Conservation (phyloP, 1,140 invertebrate genomes). For the Agrilus planipennis region DNA sequence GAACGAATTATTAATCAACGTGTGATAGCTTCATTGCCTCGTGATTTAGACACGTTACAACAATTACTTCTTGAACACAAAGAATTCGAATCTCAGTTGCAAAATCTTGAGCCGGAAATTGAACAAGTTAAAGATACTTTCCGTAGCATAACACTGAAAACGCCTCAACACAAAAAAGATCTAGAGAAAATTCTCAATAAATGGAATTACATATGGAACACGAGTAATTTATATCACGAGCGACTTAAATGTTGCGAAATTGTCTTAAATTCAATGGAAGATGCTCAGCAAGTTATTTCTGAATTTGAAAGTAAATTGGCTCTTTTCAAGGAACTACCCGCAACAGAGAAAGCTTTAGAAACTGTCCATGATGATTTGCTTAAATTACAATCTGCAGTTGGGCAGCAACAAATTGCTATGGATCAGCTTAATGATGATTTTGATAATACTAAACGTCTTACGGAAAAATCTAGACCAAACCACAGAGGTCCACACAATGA, state of each 20-base stretch:
- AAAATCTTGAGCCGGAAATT: slow-evolving; percentile 63
- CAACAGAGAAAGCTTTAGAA: slow-evolving; percentile 64
- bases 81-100: slow-evolving; percentile 66
- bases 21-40: slow-evolving; percentile 65
- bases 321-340: slow-evolving; percentile 70
- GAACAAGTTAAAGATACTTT: slow-evolving; percentile 74
- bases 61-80: slow-evolving; percentile 80
- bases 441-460: slow-evolving; percentile 71
- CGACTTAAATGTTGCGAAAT: slow-evolving; percentile 85
- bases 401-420: slow-evolving; percentile 73
- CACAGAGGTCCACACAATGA: slow-evolving; percentile 62
- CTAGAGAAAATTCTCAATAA: slow-evolving; percentile 77
- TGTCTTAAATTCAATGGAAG: slow-evolving; percentile 77
- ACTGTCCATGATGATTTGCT: slow-evolving; percentile 59
- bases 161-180: slow-evolving; percentile 79
- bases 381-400: slow-evolving; percentile 66
- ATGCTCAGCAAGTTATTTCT: slow-evolving; percentile 75
- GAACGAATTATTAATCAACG: slow-evolving; percentile 72
- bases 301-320: slow-evolving; percentile 86
- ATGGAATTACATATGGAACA: slow-evolving; percentile 83
- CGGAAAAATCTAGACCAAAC: slow-evolving; percentile 68
- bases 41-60: slow-evolving; percentile 76
- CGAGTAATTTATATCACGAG: slow-evolving; percentile 79
- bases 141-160: slow-evolving; percentile 70
- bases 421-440: slow-evolving; percentile 86